These are phyloP conservation scores for Pemphigus obesinymphae DNA, from an alignment of 1,140 invertebrate genomes.

Conservation along the genomic window DNA sequence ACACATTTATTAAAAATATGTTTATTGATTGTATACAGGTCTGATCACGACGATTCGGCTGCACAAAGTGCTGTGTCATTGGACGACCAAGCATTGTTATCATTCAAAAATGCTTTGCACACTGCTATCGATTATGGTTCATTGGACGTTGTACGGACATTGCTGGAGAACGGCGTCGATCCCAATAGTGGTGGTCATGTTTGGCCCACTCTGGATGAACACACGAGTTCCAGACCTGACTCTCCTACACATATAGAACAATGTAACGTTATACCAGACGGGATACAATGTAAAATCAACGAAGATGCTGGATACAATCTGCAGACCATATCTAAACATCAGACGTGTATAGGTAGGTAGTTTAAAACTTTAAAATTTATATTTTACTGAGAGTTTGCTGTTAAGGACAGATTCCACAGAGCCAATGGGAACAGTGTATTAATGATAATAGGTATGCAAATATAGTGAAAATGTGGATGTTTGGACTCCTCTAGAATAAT, in stretches of 20 bases:
- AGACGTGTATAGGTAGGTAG: too few species aligned
- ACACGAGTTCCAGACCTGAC: too few species aligned
- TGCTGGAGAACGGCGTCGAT: slow-evolving; percentile 57
- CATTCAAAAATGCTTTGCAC: slow-evolving; percentile 58
- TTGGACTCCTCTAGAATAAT: too few species aligned
- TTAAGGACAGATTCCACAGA: too few species aligned
- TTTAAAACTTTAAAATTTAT: too few species aligned
- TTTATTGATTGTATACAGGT: neutral
- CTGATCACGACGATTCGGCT: slow-evolving; percentile 26
- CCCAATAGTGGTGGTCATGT: slow-evolving; percentile 55
- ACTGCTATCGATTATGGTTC: slow-evolving; percentile 57
- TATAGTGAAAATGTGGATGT: too few species aligned
- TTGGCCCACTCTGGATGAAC: slow-evolving; percentile 31
- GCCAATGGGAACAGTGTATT: too few species aligned
- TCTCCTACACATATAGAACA: too few species aligned
- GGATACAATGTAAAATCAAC: neutral
- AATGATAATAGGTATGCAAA: too few species aligned
- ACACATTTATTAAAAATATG: too few species aligned
- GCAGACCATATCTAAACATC: too few species aligned
- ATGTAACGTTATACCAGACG: neutral
- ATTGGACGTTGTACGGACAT: slow-evolving; percentile 55
- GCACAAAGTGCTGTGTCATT: neutral
- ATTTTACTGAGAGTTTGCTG: too few species aligned
- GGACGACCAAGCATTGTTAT: slow-evolving; percentile 48
- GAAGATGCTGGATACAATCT: neutral